Base-by-base conservation (phyloP, 2,888 invertebrate species). In the Smittia sp. region DNA sequence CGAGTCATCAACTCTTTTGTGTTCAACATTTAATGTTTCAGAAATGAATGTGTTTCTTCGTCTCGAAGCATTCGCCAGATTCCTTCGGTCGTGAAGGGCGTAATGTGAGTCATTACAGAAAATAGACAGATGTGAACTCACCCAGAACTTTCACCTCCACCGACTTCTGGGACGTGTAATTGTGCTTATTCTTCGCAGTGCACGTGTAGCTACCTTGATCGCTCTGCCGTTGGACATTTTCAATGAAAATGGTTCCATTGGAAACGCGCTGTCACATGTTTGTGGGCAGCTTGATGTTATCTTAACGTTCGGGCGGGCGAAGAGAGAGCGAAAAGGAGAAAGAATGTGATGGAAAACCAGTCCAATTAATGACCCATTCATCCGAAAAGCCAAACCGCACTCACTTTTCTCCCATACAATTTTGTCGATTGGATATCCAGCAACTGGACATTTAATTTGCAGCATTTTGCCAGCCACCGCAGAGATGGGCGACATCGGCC, bases 121-220 rank as follows among this genome's bases (percentile, higher is more conserved):
- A 22, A 58, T 22, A 58, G 58, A 20, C 20, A 22, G 22, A 63
- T 46, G 38, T 52, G 58, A 69, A 80, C 83, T 84, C 79, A 89
- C 90, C 89, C 77, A 89, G 83, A 78, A 90, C 89, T 82, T 89
- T 89, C 20, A 90, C 88, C 78, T 90, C 90, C 1, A 90, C 89
- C 67, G 90, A 88, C 74, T 89, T 83, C 76, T 92, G 86, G 9
- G 92, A 91, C 0, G 90, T 89, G 77, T 91, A 89, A 74, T 91
- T 88, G 79, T 92, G 92, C 75, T 91, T 86, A 81, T 94, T 94
- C 74, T 89, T 87, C 0, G 94, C 95, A 73, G 90, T 91, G 80
- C 96, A 96, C 9, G 92, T 92, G 82, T 96, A 96, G 1, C 90
- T 90, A n/a, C 94, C 95, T 41, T 92, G 92, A 80, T 96, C 95